Evolutionary conservation across 2,888 invertebrate species (phyloP).

Genomic region (Drosophila pseudotakahashii): DNA sequence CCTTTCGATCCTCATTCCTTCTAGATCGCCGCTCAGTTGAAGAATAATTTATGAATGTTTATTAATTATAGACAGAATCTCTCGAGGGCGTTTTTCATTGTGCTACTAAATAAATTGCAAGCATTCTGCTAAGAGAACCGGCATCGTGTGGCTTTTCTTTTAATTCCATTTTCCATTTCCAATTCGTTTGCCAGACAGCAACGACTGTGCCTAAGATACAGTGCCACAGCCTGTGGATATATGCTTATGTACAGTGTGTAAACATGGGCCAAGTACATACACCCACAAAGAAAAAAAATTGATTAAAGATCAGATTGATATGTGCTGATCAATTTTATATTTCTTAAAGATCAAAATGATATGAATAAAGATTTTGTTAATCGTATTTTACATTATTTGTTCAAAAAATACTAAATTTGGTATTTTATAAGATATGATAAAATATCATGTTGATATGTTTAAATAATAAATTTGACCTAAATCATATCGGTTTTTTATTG

Average conservation of each 20-base stretch:
- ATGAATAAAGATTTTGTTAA: no score
- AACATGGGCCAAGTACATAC: neutral
- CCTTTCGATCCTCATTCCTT: slow-evolving; percentile 13
- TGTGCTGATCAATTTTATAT: no score
- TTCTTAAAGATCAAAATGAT: no score
- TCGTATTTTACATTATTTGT: no score
- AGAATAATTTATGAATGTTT: slow-evolving; percentile 39
- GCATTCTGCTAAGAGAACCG: slow-evolving; percentile 11
- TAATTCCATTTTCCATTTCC: slow-evolving; percentile 32
- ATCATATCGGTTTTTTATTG: no score
- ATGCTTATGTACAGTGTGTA: slow-evolving; percentile 13
- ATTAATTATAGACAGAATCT: slow-evolving; percentile 42
- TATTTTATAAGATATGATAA: no score
- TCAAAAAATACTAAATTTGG: no score
- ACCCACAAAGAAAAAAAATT: no score
- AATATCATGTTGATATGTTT: no score
- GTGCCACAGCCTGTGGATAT: neutral
- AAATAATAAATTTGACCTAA: no score
- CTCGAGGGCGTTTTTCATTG: slow-evolving; percentile 35
- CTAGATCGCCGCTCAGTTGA: slow-evolving; percentile 19
- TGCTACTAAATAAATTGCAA: slow-evolving; percentile 41
- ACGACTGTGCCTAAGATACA: slow-evolving; percentile 28
- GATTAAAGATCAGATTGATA: no score
- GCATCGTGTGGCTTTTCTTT: slow-evolving; percentile 49
- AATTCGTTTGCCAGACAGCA: slow-evolving; percentile 35